Evolutionary conservation across 2,113 vertebrate genomes (phyloP).

Genomic region (Porphyrio hochstetteri): DNA sequence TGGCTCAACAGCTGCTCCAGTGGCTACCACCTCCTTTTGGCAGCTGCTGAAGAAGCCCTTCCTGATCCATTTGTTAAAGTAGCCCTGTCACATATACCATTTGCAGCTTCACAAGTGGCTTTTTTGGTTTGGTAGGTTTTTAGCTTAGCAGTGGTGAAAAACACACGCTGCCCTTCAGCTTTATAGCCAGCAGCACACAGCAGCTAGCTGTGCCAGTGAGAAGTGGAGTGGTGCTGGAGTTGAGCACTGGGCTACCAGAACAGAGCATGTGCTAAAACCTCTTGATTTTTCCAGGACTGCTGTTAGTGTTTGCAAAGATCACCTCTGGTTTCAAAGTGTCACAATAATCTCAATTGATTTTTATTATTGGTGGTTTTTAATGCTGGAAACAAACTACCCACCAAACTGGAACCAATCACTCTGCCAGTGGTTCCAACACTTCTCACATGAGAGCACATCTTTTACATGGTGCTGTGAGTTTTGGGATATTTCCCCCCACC

Average conservation of each 20-base stretch:
- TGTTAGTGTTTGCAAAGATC: not conserved
- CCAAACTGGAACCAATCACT: not conserved
- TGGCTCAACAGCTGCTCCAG: not conserved
- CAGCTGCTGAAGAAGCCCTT: not conserved
- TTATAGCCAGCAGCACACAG: not conserved
- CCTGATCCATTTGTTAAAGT: not conserved
- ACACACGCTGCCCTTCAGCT: not conserved
- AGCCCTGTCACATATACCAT: not conserved
- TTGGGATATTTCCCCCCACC: not conserved
- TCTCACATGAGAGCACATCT: not conserved
- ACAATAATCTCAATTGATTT: not conserved
- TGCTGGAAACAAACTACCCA: not conserved
- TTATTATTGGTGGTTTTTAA: not conserved
- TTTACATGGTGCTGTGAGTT: not conserved
- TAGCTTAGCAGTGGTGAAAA: not conserved
- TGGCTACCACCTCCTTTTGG: not conserved
- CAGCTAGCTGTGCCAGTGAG: not conserved
- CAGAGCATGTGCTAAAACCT: not conserved
- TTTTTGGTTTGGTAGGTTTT: not conserved
- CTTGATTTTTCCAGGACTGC: not conserved
- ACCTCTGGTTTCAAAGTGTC: not conserved
- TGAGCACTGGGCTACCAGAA: not conserved
- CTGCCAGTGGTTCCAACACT: not conserved
- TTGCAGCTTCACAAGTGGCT: conserved; percentile 19
- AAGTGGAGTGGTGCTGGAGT: not conserved